phyloP scores from a whole-genome alignment of 2,888 invertebrate genomes.

The Zaprionus bogoriensis region DNA sequence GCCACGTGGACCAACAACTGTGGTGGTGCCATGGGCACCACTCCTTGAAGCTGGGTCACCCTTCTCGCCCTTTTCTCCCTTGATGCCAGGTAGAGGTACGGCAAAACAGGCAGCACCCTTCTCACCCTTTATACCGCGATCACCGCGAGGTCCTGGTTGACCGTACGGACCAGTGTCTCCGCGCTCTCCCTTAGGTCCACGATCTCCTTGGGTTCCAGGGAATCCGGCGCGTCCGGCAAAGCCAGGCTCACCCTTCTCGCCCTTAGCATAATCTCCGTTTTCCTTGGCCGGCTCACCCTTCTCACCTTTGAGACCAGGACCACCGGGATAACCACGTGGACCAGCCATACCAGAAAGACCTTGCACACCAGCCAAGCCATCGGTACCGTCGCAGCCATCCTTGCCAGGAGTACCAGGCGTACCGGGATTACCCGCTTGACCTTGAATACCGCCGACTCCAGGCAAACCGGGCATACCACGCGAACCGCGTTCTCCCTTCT shows the following conservation, averaged over 20 bases:
- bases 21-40: slow-evolving; percentile 37
- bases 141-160: slow-evolving; percentile 89
- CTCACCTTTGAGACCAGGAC: slow-evolving; percentile 84
- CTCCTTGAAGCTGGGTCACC: slow-evolving; percentile 81
- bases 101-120: slow-evolving; percentile 86
- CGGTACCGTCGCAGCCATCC: slow-evolving; percentile 98
- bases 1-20: slow-evolving; percentile 83
- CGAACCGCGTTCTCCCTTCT: slow-evolving; percentile 93
- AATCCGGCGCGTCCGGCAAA: slow-evolving; percentile 80
- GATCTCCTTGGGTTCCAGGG: slow-evolving; percentile 79
- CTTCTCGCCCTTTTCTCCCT: slow-evolving; percentile 87
- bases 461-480: slow-evolving; percentile 94
- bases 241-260: slow-evolving; percentile 92
- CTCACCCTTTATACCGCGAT: slow-evolving; percentile 87
- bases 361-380: slow-evolving; percentile 89
- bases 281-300: slow-evolving; percentile 90
- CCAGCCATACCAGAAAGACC: slow-evolving; percentile 89
- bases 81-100: slow-evolving; percentile 83
- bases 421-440: slow-evolving; percentile 84
- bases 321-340: slow-evolving; percentile 88
- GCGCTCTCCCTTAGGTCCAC: slow-evolving; percentile 91
- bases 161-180: slow-evolving; percentile 81
- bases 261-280: slow-evolving; percentile 86
- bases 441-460: slow-evolving; percentile 85
- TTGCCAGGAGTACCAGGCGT: slow-evolving; percentile 91